Conservation (phyloP, 2,888 invertebrate genomes). For the Aelia acuminata region DNA sequence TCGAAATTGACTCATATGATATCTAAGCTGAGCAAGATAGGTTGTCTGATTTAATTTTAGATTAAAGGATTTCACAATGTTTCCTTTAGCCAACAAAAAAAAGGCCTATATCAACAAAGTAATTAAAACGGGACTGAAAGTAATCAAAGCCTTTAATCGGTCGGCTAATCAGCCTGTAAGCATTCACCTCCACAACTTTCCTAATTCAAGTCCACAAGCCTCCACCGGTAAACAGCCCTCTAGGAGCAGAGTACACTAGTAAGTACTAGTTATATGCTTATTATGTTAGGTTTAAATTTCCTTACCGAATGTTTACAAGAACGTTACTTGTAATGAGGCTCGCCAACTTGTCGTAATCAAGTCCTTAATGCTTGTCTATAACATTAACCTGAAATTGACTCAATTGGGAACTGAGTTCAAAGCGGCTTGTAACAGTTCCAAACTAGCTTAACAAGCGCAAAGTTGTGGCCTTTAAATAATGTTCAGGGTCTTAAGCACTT, state of each 20-base stretch:
- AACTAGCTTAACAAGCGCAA: neutral
- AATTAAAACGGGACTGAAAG: constrained; percentile 5
- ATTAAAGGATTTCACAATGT: neutral
- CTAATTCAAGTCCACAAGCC: neutral
- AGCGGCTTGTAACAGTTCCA: neutral
- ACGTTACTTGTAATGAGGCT: neutral
- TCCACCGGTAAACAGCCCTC: neutral
- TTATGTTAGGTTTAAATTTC: neutral
- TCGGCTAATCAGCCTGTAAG: neutral
- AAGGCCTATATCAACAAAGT: neutral
- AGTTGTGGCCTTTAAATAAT: neutral
- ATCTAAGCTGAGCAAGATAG: too few species aligned
- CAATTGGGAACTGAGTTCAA: neutral
- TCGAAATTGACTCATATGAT: too few species aligned
- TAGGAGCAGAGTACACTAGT: neutral
- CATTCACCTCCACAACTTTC: constrained; percentile 23
- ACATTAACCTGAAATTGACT: neutral
- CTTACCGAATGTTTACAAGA: neutral
- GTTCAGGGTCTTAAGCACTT: too few species aligned
- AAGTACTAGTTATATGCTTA: neutral
- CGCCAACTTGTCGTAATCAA: neutral
- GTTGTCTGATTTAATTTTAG: too few species aligned
- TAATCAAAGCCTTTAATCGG: constrained; percentile 33
- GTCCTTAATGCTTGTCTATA: neutral
- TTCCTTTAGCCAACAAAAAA: neutral